These are phyloP conservation scores for Chironomus striatipennis DNA, from an alignment of 1,140 invertebrate genomes.

Conservation along the genomic window DNA sequence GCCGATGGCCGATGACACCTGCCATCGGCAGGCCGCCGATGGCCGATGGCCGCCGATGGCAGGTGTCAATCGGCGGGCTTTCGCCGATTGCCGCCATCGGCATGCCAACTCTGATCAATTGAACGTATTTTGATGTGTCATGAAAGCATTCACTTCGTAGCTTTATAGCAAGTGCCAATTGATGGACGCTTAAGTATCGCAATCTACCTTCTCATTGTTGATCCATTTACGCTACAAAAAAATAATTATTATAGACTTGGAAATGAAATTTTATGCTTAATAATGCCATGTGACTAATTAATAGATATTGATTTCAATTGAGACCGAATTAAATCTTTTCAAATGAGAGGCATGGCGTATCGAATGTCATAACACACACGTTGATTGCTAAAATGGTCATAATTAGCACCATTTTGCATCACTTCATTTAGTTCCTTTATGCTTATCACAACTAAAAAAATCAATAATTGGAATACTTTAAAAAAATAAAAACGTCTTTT, in stretches of 20 bases:
- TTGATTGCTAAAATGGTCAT: background rate
- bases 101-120: background rate
- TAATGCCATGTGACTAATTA: too few species aligned
- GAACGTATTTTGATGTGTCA: background rate
- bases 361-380: background rate
- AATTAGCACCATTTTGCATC: constrained; percentile 8
- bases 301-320: too few species aligned
- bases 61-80: too few species aligned
- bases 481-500: too few species aligned
- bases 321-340: too few species aligned
- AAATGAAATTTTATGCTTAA: too few species aligned
- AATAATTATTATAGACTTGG: too few species aligned
- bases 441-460: constrained; percentile 1
- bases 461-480: background rate
- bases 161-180: background rate
- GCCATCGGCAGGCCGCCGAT: too few species aligned
- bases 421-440: background rate
- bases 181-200: background rate
- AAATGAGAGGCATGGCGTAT: background rate
- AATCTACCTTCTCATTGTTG: background rate
- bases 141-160: background rate
- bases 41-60: too few species aligned
- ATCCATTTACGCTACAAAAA: background rate
- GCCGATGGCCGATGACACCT: too few species aligned
- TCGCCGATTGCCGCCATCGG: too few species aligned